These are phyloP conservation scores for Agapornis roseicollis DNA, from an alignment of 2,113 vertebrate genomes.

Conservation along the genomic window DNA sequence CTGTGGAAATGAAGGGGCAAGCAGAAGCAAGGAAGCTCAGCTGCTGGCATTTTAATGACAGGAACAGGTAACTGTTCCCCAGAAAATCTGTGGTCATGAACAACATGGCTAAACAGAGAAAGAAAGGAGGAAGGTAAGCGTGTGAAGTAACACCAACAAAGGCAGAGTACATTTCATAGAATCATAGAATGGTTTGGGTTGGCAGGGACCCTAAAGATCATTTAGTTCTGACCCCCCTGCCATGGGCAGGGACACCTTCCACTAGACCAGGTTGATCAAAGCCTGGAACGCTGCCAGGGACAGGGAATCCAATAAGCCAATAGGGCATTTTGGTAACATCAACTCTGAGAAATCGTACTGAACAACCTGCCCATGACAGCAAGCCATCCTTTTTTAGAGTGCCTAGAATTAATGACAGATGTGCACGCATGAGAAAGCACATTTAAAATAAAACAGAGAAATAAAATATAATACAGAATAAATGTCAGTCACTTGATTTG, in stretches of 20 bases:
- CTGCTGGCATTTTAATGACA: not conserved
- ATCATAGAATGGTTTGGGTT: not conserved
- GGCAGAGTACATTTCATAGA: not conserved
- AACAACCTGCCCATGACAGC: not conserved
- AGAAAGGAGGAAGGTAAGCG: not conserved
- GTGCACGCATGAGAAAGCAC: not conserved
- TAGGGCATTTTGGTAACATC: not conserved
- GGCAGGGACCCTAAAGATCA: not conserved
- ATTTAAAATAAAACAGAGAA: not conserved
- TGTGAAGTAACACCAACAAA: not conserved
- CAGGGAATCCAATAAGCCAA: not conserved
- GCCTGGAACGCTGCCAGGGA: not conserved
- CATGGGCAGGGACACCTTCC: not conserved
- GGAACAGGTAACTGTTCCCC: not conserved
- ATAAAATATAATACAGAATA: not conserved
- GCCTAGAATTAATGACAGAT: not conserved
- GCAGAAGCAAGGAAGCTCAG: not conserved
- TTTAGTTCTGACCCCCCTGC: not conserved
- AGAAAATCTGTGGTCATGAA: not conserved
- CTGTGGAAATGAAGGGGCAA: not conserved
- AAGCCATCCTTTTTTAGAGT: not conserved
- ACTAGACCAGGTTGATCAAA: not conserved
- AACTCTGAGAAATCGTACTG: not conserved
- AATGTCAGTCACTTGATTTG: not conserved
- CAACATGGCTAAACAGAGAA: not conserved